These are phyloP conservation scores for Lithophane socia DNA, from an alignment of 2,888 invertebrate species.

Conservation along the genomic window DNA sequence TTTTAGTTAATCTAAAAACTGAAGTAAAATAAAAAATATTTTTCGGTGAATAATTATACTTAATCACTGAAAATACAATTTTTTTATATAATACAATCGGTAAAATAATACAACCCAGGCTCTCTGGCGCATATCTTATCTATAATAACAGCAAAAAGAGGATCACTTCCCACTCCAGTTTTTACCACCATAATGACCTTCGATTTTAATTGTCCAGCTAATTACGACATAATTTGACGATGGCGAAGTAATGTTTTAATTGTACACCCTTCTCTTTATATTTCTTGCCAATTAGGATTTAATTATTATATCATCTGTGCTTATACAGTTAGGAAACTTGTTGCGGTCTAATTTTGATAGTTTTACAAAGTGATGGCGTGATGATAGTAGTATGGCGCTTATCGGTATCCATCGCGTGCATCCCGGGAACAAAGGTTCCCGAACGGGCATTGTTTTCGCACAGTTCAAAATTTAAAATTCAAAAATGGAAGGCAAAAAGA, in stretches of 20 bases:
- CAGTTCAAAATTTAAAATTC: conserved; percentile 80
- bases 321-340: conserved; percentile 56
- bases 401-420: conserved; percentile 72
- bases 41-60: not conserved
- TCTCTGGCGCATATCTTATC: conserved; percentile 70
- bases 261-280: conserved; percentile 80
- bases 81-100: not conserved
- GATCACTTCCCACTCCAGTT: conserved; percentile 85
- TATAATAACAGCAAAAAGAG: conserved; percentile 77
- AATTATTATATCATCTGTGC: conserved; percentile 81
- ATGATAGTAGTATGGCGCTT: conserved; percentile 69
- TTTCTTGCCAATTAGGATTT: conserved; percentile 82
- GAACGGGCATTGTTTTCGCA: conserved; percentile 75
- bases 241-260: conserved; percentile 88
- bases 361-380: conserved; percentile 66
- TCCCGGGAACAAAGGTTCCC: conserved; percentile 66
- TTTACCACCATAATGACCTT: conserved; percentile 86
- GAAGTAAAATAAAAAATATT: not conserved
- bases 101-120: not conserved
- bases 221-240: conserved; percentile 88
- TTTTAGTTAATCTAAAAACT: not conserved
- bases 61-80: not conserved
- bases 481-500: conserved; percentile 84
- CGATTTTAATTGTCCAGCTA: conserved; percentile 86
- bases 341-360: not conserved